Evolutionary conservation across 2,113 vertebrate genomes (phyloP).

Genomic region (Furnarius figulus): DNA sequence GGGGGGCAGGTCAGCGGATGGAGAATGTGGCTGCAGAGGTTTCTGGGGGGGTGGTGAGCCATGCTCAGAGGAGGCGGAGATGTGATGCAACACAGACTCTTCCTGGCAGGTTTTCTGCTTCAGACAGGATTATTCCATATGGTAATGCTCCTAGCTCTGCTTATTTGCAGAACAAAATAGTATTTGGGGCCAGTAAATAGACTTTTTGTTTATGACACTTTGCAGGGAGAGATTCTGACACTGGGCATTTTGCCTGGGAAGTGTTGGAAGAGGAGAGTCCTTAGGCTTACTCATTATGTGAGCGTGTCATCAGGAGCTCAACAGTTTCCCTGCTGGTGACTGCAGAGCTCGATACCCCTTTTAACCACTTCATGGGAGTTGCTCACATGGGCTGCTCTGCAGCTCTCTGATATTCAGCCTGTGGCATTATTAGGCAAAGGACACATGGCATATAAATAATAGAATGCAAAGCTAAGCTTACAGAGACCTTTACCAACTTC

Average conservation of each 20-base stretch:
- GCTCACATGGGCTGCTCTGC: neutral
- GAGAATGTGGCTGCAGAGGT: neutral
- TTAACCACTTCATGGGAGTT: neutral
- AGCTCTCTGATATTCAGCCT: neutral
- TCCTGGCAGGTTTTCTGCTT: neutral
- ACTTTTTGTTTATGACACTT: neutral
- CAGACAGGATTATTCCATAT: neutral
- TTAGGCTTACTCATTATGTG: neutral
- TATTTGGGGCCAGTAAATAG: neutral
- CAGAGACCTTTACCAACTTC: neutral
- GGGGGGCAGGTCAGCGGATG: neutral
- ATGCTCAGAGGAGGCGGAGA: neutral
- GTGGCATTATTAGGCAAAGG: neutral
- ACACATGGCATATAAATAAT: neutral
- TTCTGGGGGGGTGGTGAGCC: neutral
- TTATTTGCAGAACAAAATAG: constrained; percentile 6
- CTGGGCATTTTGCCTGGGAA: neutral
- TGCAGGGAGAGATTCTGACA: neutral
- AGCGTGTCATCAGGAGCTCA: neutral
- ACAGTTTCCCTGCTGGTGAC: neutral
- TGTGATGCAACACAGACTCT: neutral
- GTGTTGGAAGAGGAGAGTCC: neutral
- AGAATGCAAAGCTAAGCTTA: neutral
- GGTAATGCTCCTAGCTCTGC: neutral
- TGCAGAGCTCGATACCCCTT: neutral